These are phyloP conservation scores for Listrodromus nycthemerus DNA, from an alignment of 2,888 invertebrate genomes.

Conservation along the genomic window DNA sequence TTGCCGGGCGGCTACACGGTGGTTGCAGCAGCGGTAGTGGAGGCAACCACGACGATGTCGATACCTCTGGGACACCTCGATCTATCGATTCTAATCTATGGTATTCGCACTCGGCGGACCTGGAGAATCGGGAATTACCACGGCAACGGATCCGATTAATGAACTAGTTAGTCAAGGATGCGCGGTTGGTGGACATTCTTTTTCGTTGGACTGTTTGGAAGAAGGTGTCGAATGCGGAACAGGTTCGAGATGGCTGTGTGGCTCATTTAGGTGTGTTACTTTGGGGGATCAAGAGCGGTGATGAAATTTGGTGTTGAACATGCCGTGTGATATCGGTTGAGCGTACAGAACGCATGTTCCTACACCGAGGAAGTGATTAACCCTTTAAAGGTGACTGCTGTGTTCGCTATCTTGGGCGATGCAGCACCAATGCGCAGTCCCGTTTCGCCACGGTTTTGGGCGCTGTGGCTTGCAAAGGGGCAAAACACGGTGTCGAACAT, in stretches of 20 bases:
- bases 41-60: constrained; percentile 7
- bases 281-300: neutral
- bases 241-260: too few species aligned
- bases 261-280: neutral
- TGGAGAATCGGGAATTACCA: neutral
- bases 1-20: constrained; percentile 23
- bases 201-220: neutral
- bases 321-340: too few species aligned
- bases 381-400: too few species aligned
- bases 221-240: too few species aligned
- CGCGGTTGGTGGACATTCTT: neutral
- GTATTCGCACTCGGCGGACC: neutral
- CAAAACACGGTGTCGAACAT: too few species aligned
- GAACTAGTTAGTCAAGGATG: neutral
- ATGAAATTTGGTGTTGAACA: too few species aligned
- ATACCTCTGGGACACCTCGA: constrained; percentile 49
- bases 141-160: neutral
- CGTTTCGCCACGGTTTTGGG: too few species aligned
- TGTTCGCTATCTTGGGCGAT: too few species aligned
- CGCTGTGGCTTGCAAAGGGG: too few species aligned
- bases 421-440: too few species aligned
- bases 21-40: neutral
- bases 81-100: constrained; percentile 28
- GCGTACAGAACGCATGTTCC: too few species aligned
- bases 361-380: too few species aligned